Percentiles rank a stretch among this genome's conserved stretches.
These are phyloP conservation scores for Linurgus olivaceus DNA, from an alignment of 2,797 vertebrate species.

Conservation along the genomic window DNA sequence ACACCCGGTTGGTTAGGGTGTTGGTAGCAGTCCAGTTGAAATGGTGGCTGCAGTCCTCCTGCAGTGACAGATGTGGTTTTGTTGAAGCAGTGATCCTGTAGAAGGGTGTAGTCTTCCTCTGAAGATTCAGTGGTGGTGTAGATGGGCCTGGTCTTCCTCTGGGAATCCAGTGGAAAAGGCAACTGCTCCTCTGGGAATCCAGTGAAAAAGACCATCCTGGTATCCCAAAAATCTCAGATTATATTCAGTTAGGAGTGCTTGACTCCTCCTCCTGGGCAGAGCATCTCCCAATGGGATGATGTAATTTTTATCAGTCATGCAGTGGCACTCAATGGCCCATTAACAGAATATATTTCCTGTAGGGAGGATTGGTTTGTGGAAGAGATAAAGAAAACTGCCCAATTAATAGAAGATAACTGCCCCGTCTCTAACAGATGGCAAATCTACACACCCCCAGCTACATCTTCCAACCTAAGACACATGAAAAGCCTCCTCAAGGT, in stretches of 20 bases:
- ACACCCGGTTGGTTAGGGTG: no score
- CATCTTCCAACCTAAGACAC: background rate
- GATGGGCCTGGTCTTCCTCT: no score
- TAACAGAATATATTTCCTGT: background rate
- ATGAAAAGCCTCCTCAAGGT: background rate
- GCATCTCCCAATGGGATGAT: background rate
- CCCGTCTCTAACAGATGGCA: background rate
- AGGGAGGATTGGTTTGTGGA: background rate
- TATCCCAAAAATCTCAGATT: no score
- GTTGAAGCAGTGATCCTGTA: no score
- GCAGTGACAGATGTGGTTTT: no score
- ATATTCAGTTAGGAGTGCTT: background rate
- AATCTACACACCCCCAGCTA: background rate
- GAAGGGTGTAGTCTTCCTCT: no score
- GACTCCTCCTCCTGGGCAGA: background rate
- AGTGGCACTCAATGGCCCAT: background rate
- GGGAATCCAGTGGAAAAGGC: no score
- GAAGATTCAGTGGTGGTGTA: no score
- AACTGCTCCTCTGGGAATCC: no score
- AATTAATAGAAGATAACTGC: background rate
- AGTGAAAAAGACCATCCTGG: no score
- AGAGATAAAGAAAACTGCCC: background rate
- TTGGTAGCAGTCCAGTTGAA: no score
- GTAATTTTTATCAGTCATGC: background rate
- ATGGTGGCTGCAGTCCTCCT: no score